Base-by-base conservation (phyloP, 2,113 vertebrate species). In the Calidris pygmaea region DNA sequence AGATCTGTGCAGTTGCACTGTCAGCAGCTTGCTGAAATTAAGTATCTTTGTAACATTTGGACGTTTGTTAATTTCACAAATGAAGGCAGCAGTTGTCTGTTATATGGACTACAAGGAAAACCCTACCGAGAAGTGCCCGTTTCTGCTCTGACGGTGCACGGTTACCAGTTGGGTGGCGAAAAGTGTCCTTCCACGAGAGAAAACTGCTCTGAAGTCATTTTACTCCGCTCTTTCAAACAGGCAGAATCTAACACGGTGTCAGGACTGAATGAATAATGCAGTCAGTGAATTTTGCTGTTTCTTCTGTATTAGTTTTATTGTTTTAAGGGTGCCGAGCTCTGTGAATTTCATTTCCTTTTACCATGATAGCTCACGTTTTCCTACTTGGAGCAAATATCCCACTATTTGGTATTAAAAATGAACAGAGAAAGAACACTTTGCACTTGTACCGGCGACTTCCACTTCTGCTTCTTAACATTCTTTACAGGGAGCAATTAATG, bases 41-140 rank as follows among this genome's bases (percentile, higher is more conserved):
- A 60, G 55, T 26, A 23, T 30, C 68, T 45, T 9, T 23, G 55
- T 43, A 58, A 63, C 53, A 14, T 52, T 14, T 23, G 32, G 55
- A n/a, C 62, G 35, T 45, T 74, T 23, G 35, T 20, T 67, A 12
- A 55, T 76, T 39, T 60, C 45, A 30, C 13, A 39, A 55, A 26
- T 15, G 60, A 67, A 72, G 21, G 18, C 3, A 43, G 58, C 37
- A 37, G n/a, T 18, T 55, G 39, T 23, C 65, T 60, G 8, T 32
- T 16, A 9, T 2, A 30, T 0, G 8, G 53, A 43, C 39, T 21
- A 21, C 24, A 48, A 70, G 52, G 70, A 27, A 66, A 86, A 65
- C 7, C 3, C 1, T 1, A 5, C 26, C 14, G 52, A 32, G 41
- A 50, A 37, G 65, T 9, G 50, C 53, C 18, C 0, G 1, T 12